These are phyloP conservation scores for Polydrusus pterygomalis DNA, from an alignment of 2,888 invertebrate species.

Conservation along the genomic window DNA sequence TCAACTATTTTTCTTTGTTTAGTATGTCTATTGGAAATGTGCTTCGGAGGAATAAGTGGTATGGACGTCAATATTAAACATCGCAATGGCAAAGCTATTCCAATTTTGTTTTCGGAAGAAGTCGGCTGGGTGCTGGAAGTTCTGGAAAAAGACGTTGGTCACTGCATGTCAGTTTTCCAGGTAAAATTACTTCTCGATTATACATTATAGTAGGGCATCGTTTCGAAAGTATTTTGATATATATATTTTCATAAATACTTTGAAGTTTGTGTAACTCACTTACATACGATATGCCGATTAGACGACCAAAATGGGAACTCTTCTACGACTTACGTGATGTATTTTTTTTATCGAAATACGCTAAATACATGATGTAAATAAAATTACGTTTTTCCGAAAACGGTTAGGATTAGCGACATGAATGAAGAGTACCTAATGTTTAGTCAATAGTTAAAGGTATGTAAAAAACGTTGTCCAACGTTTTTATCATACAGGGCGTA, in stretches of 20 bases:
- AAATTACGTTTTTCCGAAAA: too few relatives aligned
- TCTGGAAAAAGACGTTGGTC: conserved; percentile 73
- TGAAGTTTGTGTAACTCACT: too few relatives aligned
- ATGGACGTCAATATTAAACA: conserved; percentile 79
- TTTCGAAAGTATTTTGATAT: background rate
- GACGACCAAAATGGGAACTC: too few relatives aligned
- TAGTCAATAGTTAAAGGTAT: too few relatives aligned
- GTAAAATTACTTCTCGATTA: conserved; percentile 57
- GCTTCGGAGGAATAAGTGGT: conserved; percentile 93
- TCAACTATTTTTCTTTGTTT: conserved; percentile 2
- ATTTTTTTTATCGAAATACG: too few relatives aligned
- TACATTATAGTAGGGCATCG: background rate
- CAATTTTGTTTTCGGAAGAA: conserved; percentile 89
- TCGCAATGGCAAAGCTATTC: conserved; percentile 75
- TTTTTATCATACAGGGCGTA: too few relatives aligned
- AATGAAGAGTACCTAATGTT: too few relatives aligned
- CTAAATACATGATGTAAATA: too few relatives aligned
- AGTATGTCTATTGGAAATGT: conserved; percentile 94
- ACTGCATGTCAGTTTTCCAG: conserved; percentile 78
- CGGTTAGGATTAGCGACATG: too few relatives aligned
- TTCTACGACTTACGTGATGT: too few relatives aligned
- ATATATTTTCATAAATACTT: background rate
- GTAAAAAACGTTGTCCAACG: too few relatives aligned
- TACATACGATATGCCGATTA: too few relatives aligned
- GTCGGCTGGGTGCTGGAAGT: conserved; percentile 90